Conservation (phyloP, 2,888 invertebrate species). For the Drosophila parthenogenetica region DNA sequence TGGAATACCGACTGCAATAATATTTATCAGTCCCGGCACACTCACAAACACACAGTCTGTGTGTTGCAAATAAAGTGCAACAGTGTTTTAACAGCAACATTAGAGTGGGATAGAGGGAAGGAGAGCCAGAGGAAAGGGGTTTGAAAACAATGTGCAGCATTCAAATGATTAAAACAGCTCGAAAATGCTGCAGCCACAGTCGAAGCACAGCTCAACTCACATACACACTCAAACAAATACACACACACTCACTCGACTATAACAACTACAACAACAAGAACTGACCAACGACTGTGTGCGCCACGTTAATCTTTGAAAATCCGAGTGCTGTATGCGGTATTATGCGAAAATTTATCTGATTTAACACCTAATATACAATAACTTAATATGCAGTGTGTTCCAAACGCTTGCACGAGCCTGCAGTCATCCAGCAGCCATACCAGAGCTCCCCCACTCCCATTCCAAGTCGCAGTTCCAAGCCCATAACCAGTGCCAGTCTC, state of each 20-base stretch:
- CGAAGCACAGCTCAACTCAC: conserved; percentile 55
- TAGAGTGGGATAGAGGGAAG: neutral
- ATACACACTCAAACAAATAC: conserved; percentile 33
- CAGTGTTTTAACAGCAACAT: conserved; percentile 64
- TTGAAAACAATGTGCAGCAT: conserved; percentile 78
- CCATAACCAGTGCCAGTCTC: conserved; percentile 13
- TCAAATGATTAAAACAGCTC: conserved; percentile 80
- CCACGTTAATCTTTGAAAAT: conserved; percentile 85
- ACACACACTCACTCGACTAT: neutral
- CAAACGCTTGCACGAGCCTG: conserved; percentile 76
- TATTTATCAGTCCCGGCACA: conserved; percentile 68
- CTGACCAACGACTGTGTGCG: conserved; percentile 68
- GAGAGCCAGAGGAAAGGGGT: conserved; percentile 1
- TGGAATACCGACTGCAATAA: conserved; percentile 54
- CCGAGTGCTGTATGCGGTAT: conserved; percentile 86
- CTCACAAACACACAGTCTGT: conserved; percentile 32
- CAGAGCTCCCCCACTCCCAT: conserved; percentile 23
- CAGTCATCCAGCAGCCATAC: conserved; percentile 68
- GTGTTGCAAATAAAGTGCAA: conserved; percentile 69
- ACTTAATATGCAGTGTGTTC: conserved; percentile 85
- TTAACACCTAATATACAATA: conserved; percentile 86
- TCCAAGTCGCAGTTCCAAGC: neutral
- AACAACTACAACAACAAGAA: conserved; percentile 47
- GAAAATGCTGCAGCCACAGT: conserved; percentile 70
- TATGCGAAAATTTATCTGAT: conserved; percentile 86